Evolutionary conservation across 1,140 invertebrate genomes (phyloP).

Genomic region (Halictus rubicundus): DNA sequence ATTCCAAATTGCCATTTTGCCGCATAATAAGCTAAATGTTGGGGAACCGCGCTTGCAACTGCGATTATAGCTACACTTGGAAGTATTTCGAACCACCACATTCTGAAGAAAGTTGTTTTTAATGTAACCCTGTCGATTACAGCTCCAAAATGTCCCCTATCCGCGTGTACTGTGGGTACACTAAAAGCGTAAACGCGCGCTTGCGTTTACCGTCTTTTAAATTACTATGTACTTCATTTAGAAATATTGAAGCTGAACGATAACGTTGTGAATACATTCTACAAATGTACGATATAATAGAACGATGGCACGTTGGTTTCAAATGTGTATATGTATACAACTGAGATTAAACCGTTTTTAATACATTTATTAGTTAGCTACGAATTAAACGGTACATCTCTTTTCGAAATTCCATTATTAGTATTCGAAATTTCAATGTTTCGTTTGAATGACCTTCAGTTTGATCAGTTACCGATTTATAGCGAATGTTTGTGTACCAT

Average conservation of each 20-base stretch:
- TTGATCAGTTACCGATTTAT: neutral
- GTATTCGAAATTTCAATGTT: neutral
- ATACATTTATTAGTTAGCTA: neutral
- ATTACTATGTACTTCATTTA: neutral
- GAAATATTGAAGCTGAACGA: neutral
- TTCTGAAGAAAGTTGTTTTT: conserved; percentile 26
- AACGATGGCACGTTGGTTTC: neutral
- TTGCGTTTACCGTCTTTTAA: neutral
- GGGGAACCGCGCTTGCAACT: neutral
- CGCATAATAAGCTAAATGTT: neutral
- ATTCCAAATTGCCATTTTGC: neutral
- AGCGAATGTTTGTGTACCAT: neutral
- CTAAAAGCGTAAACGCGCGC: too few relatives aligned
- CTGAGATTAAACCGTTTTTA: neutral
- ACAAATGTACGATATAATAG: neutral
- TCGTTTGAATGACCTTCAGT: neutral
- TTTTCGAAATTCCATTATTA: neutral
- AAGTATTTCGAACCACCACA: conserved; percentile 64
- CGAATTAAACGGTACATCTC: neutral
- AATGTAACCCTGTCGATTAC: neutral
- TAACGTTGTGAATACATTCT: neutral
- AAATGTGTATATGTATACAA: neutral
- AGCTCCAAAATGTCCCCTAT: neutral
- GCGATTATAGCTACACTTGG: conserved; percentile 22
- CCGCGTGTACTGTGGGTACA: neutral